Base-by-base conservation (phyloP, 2,113 vertebrate species). In the Nicator chloris region DNA sequence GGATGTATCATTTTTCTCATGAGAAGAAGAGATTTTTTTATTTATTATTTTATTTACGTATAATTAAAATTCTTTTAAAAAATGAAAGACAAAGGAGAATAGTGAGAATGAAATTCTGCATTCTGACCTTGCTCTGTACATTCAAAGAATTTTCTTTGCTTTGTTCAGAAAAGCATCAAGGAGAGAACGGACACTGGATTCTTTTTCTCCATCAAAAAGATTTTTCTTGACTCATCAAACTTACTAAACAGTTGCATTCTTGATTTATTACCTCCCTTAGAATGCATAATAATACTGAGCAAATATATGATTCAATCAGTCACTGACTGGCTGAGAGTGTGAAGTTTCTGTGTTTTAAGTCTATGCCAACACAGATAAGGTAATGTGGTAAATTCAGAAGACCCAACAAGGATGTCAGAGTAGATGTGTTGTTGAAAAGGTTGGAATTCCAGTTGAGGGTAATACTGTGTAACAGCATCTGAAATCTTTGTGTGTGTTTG, bases 21-120 rank as follows among this genome's bases (percentile, higher is more conserved):
- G 40, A 60, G 21, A 6, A 66, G 6, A 27, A 63, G 0, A 69
- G 6, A 18, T 27, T 79, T 68, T 68, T 5, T 63, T 59, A 23
- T 61, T 40, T 35, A 27, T 56, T 15, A 6, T 31, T 59, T 69
- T 16, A 64, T 49, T 22, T 77, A 13, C 6, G 57, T 14, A 26
- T 14, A 33, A 11, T 65, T 12, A 65, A 69, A 85, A 45, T 76
- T 35, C 0, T 37, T 39, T 5, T 3, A 4, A 59, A 54, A 86
- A 64, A 11, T 23, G 1, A 49, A 45, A 26, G 3, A 1, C 49
- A 61, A n/a, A 66, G 6, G 4, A 61, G 7, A 63, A 11, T 5
- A 70, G 5, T 0, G 0, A 54, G 30, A 66, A 63, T 44, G 3
- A 78, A 81, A 73, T 63, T 3, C 2, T 15, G 33, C 23, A 33